Base-by-base conservation (phyloP, 92 coral and sea anemone species). In the Zoanthus sansibaricus region DNA sequence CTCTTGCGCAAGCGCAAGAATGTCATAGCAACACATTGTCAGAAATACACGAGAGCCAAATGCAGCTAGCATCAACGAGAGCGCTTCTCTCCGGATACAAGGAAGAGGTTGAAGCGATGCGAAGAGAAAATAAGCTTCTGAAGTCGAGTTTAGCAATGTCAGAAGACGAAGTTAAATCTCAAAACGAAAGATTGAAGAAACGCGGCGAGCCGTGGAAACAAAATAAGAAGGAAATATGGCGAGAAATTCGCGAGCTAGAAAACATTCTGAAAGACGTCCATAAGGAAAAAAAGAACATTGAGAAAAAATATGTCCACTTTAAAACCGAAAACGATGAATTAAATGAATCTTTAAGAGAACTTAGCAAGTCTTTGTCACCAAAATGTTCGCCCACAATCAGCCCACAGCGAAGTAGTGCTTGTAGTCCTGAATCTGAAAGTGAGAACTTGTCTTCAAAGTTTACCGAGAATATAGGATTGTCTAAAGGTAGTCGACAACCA, bases 161-260 rank as follows among this genome's bases (percentile, higher is more conserved):
- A 37, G 98, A 97, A 75, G 91, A 90, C 37, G 99, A 97, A 78
- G 84, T 95, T 1, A 92, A 90, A 54, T 94, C 93, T 44, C 95
- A 92, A 80, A 82, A 89, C 33, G 92, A 91, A 74, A 93, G 91
- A 82, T 84, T 79, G 9, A 59, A 37, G 55, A 93, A 86, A 72
- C 91, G 89, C 33, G 56, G 75, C 9, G 87, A 79, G 2, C 93
- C 94, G 4, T 94, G 98, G 92, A 94, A 93, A 51, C 92, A 90
- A 30, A 97, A 94, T 88, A 97, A 93, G 79, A 82, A 94, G 52
- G 94, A 95, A 87, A 93, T 97, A 15, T 93, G 98, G 94, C 83
- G 90, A 48, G 99, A 95, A 52, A 94, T 97, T 51, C 98, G 98
- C 16, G 98, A 97, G 86, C 93, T 97, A 9, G 99, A 97, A 84